A percentile compares a stretch with the other conserved stretches of the same genome.
phyloP scores from a whole-genome alignment of 2,797 vertebrate genomes.

The Podargus strigoides region DNA sequence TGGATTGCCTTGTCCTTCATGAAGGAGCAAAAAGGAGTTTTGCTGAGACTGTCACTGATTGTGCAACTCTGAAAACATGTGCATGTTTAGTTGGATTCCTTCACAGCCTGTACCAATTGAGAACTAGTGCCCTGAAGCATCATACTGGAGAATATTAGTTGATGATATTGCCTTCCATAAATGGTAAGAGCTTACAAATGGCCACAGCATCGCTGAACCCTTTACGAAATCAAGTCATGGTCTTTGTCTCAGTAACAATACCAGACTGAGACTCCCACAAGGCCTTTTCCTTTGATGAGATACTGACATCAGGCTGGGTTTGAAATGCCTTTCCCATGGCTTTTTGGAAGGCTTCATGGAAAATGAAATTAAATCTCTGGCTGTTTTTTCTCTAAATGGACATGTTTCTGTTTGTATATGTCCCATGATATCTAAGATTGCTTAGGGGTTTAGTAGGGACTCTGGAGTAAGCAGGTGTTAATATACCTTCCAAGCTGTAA shows the following conservation, averaged over 20 bases:
- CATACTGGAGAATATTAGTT: not conserved
- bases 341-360: not conserved
- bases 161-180: not conserved
- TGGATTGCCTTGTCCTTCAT: conserved; percentile 19
- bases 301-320: not conserved
- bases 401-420: not conserved
- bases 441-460: not conserved
- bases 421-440: not conserved
- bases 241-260: conserved; percentile 19
- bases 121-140: not conserved
- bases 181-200: not conserved
- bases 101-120: not conserved
- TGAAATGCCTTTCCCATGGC: conserved; percentile 10
- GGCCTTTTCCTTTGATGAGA: not conserved
- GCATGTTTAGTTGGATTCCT: not conserved
- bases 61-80: not conserved
- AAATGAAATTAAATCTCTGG: not conserved
- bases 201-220: not conserved
- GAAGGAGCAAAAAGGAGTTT: not conserved
- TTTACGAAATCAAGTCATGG: not conserved
- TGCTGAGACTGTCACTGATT: not conserved
- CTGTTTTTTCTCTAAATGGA: not conserved
- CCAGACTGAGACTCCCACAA: conserved; percentile 3
- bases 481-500: not conserved
- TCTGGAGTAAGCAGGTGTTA: not conserved